Evolutionary conservation across 2,797 vertebrate species (phyloP), one percentile per base, ranked within the genome.

Genomic region (Gymnoscopelus microlampas): DNA sequence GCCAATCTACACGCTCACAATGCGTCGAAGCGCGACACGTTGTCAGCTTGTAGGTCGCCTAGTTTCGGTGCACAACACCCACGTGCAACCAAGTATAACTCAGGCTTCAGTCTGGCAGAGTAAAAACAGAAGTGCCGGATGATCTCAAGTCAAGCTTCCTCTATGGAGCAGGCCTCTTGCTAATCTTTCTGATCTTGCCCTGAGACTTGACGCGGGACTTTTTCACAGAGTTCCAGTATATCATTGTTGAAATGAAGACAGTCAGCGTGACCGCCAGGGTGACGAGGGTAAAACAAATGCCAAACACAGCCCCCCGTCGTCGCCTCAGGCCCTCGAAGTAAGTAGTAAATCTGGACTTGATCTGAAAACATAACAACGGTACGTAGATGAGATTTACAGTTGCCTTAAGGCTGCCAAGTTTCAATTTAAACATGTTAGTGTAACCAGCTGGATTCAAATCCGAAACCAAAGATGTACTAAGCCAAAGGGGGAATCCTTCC

Each of bases 121-220:
- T 81, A 35, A 76, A 75, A 71, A 68, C 64, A 71, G 51, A 64
- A 76, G 61, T 50, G 58, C 44, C 76, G 78, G 85, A 78, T 87
- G 76, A 82, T 80, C 77, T 88, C 87, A 75, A 85, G 85, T 81
- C 69, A 79, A 88, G 79, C 83, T 85, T 86, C 66, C 23, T 77
- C 91, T 79, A 93, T 83, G 80, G 66, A 81, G 81, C 82, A 85
- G 89, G 88, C 93, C 94, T 94, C 91, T 92, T 91, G 84, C 89
- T 92, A 92, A 97, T 96, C 95, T 96, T 97, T 95, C 95, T 95
- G 93, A 96, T 95, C 95, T 95, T 96, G 93, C 95, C 93, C 90
- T 94, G 93, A 4, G 96, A 91, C 79, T 96, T 91, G 58, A 97
- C 85, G 72, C 88, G 94, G 71, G 96, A 93, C 93, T 92, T 96